Percentiles rank a stretch among this genome's conserved stretches.
Evolutionary conservation across 2,797 vertebrate species (phyloP).

Genomic region (Hephaestus fuliginosus): DNA sequence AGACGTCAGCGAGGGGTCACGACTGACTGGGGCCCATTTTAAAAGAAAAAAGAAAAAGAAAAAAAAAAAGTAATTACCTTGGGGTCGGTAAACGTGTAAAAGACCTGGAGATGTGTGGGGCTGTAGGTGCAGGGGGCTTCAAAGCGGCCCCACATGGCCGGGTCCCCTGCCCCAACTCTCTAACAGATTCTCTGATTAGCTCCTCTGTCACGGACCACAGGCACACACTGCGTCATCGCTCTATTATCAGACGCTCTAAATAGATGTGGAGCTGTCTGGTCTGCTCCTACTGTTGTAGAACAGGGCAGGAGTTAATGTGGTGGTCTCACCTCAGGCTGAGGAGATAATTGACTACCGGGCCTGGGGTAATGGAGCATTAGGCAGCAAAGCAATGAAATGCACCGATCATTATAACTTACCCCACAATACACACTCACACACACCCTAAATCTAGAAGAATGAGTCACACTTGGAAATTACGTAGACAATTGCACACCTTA

Average conservation of each 20-base stretch:
- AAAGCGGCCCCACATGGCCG: constrained; percentile 43
- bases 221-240: constrained; percentile 68
- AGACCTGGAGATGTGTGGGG: constrained; percentile 42
- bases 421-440: constrained; percentile 49
- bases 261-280: constrained; percentile 75
- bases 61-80: constrained; percentile 56
- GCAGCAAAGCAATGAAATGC: constrained; percentile 80
- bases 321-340: constrained; percentile 82
- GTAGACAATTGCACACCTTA: constrained; percentile 75
- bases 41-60: constrained; percentile 9
- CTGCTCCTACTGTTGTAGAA: constrained; percentile 67
- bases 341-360: constrained; percentile 81
- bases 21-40: constrained; percentile 44
- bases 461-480: constrained; percentile 82
- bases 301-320: constrained; percentile 81
- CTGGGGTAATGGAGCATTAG: constrained; percentile 79
- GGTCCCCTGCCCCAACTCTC: constrained; percentile 55
- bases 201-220: constrained; percentile 74
- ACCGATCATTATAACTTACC: constrained; percentile 77
- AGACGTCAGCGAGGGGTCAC: constrained; percentile 75
- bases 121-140: constrained; percentile 46
- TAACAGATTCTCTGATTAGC: constrained; percentile 77
- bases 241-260: constrained; percentile 81
- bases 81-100: constrained; percentile 58
- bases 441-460: constrained; percentile 75